Evolutionary conservation across 1,140 invertebrate genomes (phyloP).

Genomic region (Listronotus oregonensis): DNA sequence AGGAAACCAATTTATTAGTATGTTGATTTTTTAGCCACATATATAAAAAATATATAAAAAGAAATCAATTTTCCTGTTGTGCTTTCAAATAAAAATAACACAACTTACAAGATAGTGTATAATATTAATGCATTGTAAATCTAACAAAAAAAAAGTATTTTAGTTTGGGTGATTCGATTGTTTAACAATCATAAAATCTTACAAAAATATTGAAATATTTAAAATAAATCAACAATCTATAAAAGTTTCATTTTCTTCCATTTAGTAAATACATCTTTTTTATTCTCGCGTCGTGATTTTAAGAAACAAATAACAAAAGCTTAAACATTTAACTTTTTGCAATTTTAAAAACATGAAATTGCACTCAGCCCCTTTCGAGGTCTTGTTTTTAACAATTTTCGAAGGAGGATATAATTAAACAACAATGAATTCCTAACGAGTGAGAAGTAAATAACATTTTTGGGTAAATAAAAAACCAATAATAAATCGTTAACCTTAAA

Average conservation of each 20-base stretch:
- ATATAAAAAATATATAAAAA: slow-evolving; percentile 28
- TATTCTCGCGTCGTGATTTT: neutral
- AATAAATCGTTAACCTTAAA: too few species aligned
- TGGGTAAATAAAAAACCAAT: neutral
- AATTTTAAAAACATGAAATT: slow-evolving; percentile 15
- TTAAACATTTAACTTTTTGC: slow-evolving; percentile 2
- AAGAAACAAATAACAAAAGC: neutral
- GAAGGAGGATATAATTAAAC: too few species aligned
- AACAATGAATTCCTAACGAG: slow-evolving; percentile 24
- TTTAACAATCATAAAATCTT: slow-evolving; percentile 28
- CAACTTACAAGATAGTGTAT: slow-evolving; percentile 10
- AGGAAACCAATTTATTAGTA: neutral
- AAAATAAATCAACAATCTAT: slow-evolving; percentile 31
- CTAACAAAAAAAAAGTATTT: neutral
- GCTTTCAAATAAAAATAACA: slow-evolving; percentile 23
- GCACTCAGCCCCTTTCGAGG: neutral
- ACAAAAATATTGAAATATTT: slow-evolving; percentile 30
- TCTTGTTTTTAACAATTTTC: too few species aligned
- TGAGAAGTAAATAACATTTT: slow-evolving; percentile 11
- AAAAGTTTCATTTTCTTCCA: slow-evolving; percentile 14
- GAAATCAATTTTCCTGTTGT: slow-evolving; percentile 30
- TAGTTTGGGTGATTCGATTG: slow-evolving; percentile 33
- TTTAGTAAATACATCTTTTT: neutral
- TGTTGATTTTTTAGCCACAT: slow-evolving; percentile 1
- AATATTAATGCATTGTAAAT: slow-evolving; percentile 16